Evolutionary conservation across 2,888 invertebrate genomes (phyloP), one percentile per base, ranked within the genome.

Genomic region (Tetragonisca angustula): DNA sequence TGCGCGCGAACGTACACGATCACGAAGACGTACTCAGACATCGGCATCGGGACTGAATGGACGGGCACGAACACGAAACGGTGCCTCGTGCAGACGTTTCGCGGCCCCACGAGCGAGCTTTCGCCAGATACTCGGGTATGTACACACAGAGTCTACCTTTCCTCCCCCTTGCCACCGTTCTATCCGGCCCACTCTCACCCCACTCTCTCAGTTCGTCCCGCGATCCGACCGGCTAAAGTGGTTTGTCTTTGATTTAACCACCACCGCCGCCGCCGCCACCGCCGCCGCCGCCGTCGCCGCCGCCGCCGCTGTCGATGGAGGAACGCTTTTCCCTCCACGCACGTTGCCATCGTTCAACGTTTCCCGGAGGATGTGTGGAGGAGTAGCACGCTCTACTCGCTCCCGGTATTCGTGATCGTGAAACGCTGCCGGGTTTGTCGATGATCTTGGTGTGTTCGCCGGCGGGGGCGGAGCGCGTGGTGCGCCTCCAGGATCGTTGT

Each of bases 191-290:
- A 64, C 78, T 64, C 68, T 19, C 73, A 36, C 54, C 79, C 81
- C 71, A 54, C 82, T 71, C 59, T 76, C 78, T 85, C 62, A 4
- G 74, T 74, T 74, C 78, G 76, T 79, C 81, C 87, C 86, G 81
- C 92, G 86, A 92, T 92, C 92, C 90, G 92, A 91, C 92, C 90
- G 91, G 90, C 91, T 92, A 92, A 94, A 94, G 94, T 94, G 93
- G 93, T 94, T 94, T 94, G 93, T 93, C 94, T 94, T 94, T 94
- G 93, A 94, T 94, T 94, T 93, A 93, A 92, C 92, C 90, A 91
- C 90, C 91, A 87, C 90, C 91, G 85, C 88, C 88, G 81, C 88
- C 87, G 77, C 86, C 65, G 62, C 81, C 61, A 69, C 56, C 74
- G 56, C 68, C 24, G 76, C 65, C 88, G 90, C 89, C 88, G 83